A percentile compares a stretch with the other conserved stretches of the same genome.
Evolutionary conservation across 2,888 invertebrate genomes (phyloP).

Genomic region (Scaptomyza parva): DNA sequence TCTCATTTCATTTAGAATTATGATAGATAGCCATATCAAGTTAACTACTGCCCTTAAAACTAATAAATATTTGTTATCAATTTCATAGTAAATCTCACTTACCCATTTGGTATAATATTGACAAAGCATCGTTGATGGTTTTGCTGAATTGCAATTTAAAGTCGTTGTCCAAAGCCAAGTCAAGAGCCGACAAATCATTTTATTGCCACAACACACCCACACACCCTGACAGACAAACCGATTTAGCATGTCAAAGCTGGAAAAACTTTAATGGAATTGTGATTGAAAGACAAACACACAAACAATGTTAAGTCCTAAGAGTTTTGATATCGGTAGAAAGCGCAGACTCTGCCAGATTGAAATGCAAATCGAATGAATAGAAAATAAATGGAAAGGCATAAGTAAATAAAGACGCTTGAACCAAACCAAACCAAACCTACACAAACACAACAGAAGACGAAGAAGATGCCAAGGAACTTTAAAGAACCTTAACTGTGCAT

Average conservation of each 20-base stretch:
- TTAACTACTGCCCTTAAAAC: neutral
- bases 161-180: conserved; percentile 48
- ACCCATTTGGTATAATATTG: conserved; percentile 44
- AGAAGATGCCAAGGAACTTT: conserved; percentile 49
- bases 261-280: conserved; percentile 48
- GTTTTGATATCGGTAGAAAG: conserved; percentile 46
- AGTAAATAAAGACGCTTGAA: conserved; percentile 61
- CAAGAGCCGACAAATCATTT: conserved; percentile 50
- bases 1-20: neutral
- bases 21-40: too few species aligned
- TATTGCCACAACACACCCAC: conserved; percentile 23
- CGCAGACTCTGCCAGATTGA: conserved; percentile 63
- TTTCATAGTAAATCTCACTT: conserved; percentile 35
- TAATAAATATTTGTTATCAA: neutral
- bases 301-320: conserved; percentile 55
- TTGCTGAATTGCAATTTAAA: conserved; percentile 2
- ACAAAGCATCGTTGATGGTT: conserved; percentile 9
- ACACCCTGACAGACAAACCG: conserved; percentile 9
- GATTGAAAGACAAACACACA: conserved; percentile 8
- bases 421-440: conserved; percentile 1
- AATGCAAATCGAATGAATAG: conserved; percentile 80
- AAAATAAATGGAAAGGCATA: conserved; percentile 73
- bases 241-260: conserved; percentile 32
- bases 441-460: neutral
- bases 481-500: conserved; percentile 36